Evolutionary conservation across 2,888 invertebrate genomes (phyloP), one percentile per base, ranked within the genome.

Genomic region (Gasteruption jaculator): DNA sequence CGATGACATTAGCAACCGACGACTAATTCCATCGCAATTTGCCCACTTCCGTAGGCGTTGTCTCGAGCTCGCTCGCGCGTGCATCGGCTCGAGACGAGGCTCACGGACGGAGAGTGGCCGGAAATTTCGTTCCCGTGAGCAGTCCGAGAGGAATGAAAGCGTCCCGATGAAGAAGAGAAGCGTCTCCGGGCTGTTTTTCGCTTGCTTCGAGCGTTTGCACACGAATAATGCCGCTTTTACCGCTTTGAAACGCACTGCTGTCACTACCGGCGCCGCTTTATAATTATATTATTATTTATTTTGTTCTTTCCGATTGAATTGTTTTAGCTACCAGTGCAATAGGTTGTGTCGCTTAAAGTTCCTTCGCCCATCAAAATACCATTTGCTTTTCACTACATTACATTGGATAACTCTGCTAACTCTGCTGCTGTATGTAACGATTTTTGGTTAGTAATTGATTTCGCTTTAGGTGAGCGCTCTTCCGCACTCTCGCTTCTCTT

Each of bases 271-370:
- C 41, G 47, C 48, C 41, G 53, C 53, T 53, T 42, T 48, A 50
- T 45, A 49, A 45, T 18, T 14, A n/a, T 16, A 30, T 33, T 35
- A 40, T 43, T 50, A 45, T 29, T 41, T 38, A 36, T 45, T 43
- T 36, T 48, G 48, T 41, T 38, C 52, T 54, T 21, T 26, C 29
- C 48, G 52, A 53, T 63, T 63, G 57, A 64, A 53, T 62, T 66
- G 60, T 65, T 66, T 58, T 65, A 62, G 66, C 63, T 60, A 60
- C 61, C 65, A 63, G 61, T 65, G 63, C 64, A 60, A 48, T 67
- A 62, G 63, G 57, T 65, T 66, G 60, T 67, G 57, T 61, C 61
- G 66, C 66, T 66, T 67, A 60, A 61, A 55, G 48, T 56, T 63
- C 58, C 54, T 57, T 57, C 51, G 60, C 60, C 59, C 61, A 58